A percentile compares a stretch with the other conserved stretches of the same genome.
Evolutionary conservation across 2,888 invertebrate genomes (phyloP).

Genomic region (Nymphalis polychloros): DNA sequence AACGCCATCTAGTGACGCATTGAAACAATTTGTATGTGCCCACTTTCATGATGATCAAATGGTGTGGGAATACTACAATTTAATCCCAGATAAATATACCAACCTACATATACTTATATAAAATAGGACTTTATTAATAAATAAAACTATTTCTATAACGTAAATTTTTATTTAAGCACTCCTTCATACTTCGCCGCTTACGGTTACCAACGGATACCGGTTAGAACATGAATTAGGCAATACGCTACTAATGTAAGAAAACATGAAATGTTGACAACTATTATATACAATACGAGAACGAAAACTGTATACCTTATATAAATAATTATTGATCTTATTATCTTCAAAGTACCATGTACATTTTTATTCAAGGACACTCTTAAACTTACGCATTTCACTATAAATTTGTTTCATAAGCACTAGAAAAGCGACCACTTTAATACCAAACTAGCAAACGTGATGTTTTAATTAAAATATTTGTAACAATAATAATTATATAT

Average conservation of each 20-base stretch:
- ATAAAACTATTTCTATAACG: constrained; percentile 40
- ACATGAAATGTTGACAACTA: background rate
- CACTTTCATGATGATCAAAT: too few species aligned
- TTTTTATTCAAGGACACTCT: constrained; percentile 7
- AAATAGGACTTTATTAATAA: background rate
- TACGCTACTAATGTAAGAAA: constrained; percentile 20
- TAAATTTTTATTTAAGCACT: constrained; percentile 45
- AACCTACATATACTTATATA: too few species aligned
- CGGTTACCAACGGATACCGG: constrained; percentile 4
- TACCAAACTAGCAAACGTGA: constrained; percentile 20
- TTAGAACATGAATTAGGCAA: constrained; percentile 25
- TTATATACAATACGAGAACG: background rate
- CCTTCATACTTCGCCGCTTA: constrained; percentile 34
- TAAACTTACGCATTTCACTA: constrained; percentile 23
- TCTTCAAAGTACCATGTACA: background rate
- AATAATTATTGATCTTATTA: background rate
- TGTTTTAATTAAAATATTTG: constrained; percentile 3
- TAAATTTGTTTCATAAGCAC: constrained; percentile 9
- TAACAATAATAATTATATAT: background rate
- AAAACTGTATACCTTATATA: background rate
- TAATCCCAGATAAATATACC: too few species aligned
- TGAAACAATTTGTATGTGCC: too few species aligned
- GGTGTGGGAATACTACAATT: too few species aligned
- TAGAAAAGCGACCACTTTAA: constrained; percentile 18
- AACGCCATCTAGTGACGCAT: too few species aligned